Base-by-base conservation (phyloP, 2,888 invertebrate species). In the Argynnis bischoffii region DNA sequence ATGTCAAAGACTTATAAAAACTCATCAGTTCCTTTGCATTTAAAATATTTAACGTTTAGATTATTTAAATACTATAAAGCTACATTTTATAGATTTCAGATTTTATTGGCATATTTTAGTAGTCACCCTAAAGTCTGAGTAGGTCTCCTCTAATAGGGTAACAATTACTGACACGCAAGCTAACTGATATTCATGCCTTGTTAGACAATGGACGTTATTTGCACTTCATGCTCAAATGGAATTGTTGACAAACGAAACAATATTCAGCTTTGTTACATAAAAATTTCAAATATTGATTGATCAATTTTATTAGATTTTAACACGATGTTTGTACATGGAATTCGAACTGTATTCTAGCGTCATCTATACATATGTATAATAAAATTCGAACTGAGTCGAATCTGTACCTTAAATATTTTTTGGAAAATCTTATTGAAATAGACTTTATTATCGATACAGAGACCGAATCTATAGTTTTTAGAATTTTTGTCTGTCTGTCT, bases 121-220 rank as follows among this genome's bases (percentile, higher is more conserved):
- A 48, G n/a, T 16, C 16, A 26, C 31, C 11, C 16, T 13, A 26
- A 26, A 31, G n/a, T 6, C 48, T n/a, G 11, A 48, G 26, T 47
- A 48, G 59, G 26, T 48, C 47, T 18, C 15, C 6, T 57, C 21
- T 26, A 15, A 59, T 13, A 26, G 47, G n/a, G 5, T n/a, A 48
- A 48, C 26, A 83, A 81, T 84, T 81, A 84, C 72, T 66, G 64
- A 74, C 81, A 81, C 79, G 80, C 79, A 75, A 84, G 72, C 74
- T 74, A 74, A 77, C 73, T 70, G 75, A 75, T 72, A 77, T 73
- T 76, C 69, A 69, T 70, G 66, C 61, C 65, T 72, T 66, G 74
- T 74, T 75, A 74, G 72, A 74, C 70, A 55, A 68, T 69, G 56
- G 59, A 59, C 69, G 70, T 60, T 75, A 73, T 75, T 75, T 70